Evolutionary conservation across 2,113 vertebrate species (phyloP).

Genomic region (Polyodon spathula): DNA sequence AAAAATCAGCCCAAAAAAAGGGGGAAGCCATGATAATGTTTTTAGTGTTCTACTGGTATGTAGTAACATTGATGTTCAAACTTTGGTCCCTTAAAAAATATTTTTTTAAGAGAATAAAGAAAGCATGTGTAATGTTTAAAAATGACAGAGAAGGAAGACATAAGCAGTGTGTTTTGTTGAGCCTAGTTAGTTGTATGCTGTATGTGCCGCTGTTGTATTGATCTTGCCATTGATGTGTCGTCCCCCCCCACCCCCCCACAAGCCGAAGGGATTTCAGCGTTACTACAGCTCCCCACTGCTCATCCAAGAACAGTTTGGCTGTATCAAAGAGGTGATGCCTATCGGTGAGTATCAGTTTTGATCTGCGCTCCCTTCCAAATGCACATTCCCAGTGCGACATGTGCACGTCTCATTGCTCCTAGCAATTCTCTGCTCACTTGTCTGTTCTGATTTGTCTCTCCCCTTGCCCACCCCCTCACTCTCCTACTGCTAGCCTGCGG

Average conservation of each 20-base stretch:
- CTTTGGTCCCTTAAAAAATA: no score
- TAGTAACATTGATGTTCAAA: no score
- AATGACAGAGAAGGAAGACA: not conserved
- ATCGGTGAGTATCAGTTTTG: slow-evolving; percentile 71
- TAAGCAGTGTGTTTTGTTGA: not conserved
- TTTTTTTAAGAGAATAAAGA: no score
- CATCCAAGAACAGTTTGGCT: slow-evolving; percentile 94
- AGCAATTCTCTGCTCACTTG: not conserved
- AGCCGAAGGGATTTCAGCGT: slow-evolving; percentile 96
- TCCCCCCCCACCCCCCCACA: slow-evolving; percentile 33
- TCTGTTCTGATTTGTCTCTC: slow-evolving; percentile 19
- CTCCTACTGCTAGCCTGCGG: slow-evolving; percentile 72
- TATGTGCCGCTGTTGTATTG: not conserved
- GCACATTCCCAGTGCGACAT: not conserved
- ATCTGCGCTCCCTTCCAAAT: slow-evolving; percentile 18
- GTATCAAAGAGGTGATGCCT: slow-evolving; percentile 98
- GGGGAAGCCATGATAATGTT: no score
- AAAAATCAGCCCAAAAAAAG: no score
- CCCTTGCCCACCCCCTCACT: slow-evolving; percentile 3
- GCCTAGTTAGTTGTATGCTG: not conserved
- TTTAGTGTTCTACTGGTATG: no score
- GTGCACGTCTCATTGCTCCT: not conserved
- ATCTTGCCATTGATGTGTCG: not conserved
- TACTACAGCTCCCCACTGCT: slow-evolving; percentile 96
- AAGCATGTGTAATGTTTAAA: not conserved